Conservation (phyloP, 2,113 vertebrate species). For the Scopus umbretta region DNA sequence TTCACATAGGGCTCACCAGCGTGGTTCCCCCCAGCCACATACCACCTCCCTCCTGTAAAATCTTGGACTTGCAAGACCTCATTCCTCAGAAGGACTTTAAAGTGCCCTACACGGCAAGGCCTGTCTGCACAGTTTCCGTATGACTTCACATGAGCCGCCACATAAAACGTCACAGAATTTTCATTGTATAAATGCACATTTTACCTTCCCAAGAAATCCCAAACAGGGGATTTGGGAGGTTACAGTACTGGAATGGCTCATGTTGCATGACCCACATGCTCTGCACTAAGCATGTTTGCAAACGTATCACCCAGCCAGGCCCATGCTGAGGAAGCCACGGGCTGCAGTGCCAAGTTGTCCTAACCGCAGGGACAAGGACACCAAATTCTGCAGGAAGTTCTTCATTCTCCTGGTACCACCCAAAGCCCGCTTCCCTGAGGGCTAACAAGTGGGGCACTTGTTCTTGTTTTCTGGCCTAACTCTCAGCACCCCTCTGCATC, state of each 20-base stretch:
- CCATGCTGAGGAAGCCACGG: background rate
- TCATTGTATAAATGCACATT: background rate
- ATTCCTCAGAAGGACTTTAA: background rate
- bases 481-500: background rate
- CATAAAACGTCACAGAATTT: background rate
- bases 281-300: background rate
- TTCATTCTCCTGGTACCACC: background rate
- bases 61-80: background rate
- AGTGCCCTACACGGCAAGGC: background rate
- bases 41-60: background rate
- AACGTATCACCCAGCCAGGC: background rate
- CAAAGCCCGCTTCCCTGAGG: background rate
- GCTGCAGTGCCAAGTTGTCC: background rate
- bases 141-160: background rate
- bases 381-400: background rate
- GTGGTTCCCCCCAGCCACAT: fast-evolving
- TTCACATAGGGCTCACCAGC: background rate
- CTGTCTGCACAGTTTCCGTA: background rate
- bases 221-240: too few species aligned
- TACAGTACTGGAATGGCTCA: background rate
- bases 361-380: background rate
- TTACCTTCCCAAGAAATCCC: background rate
- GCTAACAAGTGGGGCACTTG: background rate
- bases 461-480: background rate
- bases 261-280: fast-evolving